Base-by-base conservation (phyloP, 2,113 vertebrate species). In the Struthio camelus region DNA sequence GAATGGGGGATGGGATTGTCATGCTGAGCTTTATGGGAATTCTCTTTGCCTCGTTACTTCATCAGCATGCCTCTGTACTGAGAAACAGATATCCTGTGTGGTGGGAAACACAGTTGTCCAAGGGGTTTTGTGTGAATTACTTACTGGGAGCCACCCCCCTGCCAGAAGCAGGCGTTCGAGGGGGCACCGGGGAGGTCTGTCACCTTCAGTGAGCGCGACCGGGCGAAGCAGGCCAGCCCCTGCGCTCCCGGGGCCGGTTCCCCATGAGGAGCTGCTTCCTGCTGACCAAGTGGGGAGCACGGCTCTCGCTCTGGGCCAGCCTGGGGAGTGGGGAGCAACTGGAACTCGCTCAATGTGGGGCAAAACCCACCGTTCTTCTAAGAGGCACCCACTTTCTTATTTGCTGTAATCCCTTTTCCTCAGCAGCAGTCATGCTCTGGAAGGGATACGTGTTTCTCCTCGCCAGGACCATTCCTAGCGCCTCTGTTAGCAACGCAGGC, bases 31-130 rank as follows among this genome's bases (percentile, higher is more conserved):
- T 51, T 71, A 36, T 3, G 5, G 38, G 14, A 25, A 9, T 2
- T 34, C 42, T 62, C 59, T 22, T 83, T 53, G 19, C 70, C 54
- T 51, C 16, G 40, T n/a, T 9, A 54, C 23, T 18, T 1, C 36
- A 0, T 36, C 67, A 34, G 40, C 23, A 8, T 5, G 0, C 32
- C 51, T 4, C 75, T 64, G 64, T 42, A 46, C 54, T 59, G 53
- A 61, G 34, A 25, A n/a, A 75, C 20, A 28, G 25, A 20, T 34
- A 5, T 27, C 58, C 42, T 27, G 64, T 1, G 0, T 0, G 1
- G 53, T 1, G 3, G 65, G 22, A 27, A 27, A 22, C 0, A 0
- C 0, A 0, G 36, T 38, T 40, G 42, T n/a, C 46, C 36, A 6
- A 34, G 36, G 50, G 34, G 18, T 70, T 88, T 32, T 36, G 34